phyloP scores from a whole-genome alignment of 2,113 vertebrate species.

The Oryzias celebensis region DNA sequence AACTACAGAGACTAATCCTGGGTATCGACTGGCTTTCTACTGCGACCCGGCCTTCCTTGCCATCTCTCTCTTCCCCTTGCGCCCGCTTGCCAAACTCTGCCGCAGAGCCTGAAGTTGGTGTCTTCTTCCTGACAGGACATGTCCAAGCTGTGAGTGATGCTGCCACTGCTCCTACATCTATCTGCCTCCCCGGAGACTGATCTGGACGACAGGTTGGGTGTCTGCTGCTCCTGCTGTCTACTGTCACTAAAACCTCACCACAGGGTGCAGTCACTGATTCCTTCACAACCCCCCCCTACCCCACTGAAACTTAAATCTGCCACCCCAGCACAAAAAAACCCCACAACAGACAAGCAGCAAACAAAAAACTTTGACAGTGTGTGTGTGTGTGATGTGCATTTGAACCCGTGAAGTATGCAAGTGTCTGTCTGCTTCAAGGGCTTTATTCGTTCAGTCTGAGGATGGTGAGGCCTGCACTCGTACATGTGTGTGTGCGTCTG shows the following conservation, averaged over 20 bases:
- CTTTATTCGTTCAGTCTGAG: slow-evolving; percentile 38
- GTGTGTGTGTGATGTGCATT: slow-evolving; percentile 30
- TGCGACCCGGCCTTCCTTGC: slow-evolving; percentile 33
- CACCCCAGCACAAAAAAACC: slow-evolving; percentile 79
- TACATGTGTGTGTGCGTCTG: slow-evolving; percentile 18
- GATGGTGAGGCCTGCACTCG: slow-evolving; percentile 58
- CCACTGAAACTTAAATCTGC: slow-evolving; percentile 82
- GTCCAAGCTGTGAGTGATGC: slow-evolving; percentile 42
- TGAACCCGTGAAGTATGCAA: slow-evolving; percentile 32
- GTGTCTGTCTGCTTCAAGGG: slow-evolving; percentile 50
- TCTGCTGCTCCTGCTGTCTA: slow-evolving; percentile 45
- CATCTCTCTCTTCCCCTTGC: slow-evolving; percentile 28
- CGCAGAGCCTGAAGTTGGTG: slow-evolving; percentile 42
- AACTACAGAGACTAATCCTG: slow-evolving; percentile 54
- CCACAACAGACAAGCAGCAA: slow-evolving; percentile 71
- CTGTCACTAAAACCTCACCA: slow-evolving; percentile 55
- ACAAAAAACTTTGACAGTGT: slow-evolving; percentile 81
- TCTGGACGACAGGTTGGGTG: slow-evolving; percentile 56
- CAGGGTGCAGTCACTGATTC: slow-evolving; percentile 55
- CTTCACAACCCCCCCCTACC: slow-evolving; percentile 18
- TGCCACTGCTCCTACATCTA: slow-evolving; percentile 6
- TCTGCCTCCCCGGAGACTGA: slow-evolving; percentile 30
- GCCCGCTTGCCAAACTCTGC: slow-evolving; percentile 53
- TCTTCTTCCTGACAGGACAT: slow-evolving; percentile 43
- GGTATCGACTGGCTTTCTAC: slow-evolving; percentile 38